Conservation (phyloP, 1,140 invertebrate species). For the Vollenhovia emeryi region DNA sequence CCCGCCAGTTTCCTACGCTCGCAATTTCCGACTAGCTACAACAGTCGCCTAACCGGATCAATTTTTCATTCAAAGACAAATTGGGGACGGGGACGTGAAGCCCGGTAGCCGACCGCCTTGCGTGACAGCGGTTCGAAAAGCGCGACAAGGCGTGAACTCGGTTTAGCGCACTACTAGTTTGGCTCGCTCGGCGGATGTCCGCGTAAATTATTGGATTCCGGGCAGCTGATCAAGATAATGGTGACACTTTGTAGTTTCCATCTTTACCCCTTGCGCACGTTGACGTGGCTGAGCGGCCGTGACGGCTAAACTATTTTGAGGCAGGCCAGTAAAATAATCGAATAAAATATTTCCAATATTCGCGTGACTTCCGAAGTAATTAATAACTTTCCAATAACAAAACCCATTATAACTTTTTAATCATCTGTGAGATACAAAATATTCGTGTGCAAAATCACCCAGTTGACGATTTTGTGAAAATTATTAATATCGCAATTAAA, state of each 20-base stretch:
- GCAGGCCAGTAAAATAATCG: neutral
- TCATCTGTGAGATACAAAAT: neutral
- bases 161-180: slow-evolving; percentile 24
- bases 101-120: slow-evolving; percentile 42
- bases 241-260: neutral
- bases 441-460: neutral
- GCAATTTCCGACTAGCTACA: slow-evolving; percentile 57
- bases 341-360: neutral
- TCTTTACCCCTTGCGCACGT: neutral
- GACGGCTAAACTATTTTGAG: neutral
- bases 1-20: slow-evolving; percentile 31
- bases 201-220: slow-evolving; percentile 25
- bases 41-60: slow-evolving; percentile 66
- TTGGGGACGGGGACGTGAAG: slow-evolving; percentile 52
- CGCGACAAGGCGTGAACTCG: slow-evolving; percentile 43
- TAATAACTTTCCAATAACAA: neutral
- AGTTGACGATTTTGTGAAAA: neutral
- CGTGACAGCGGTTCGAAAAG: slow-evolving; percentile 56
- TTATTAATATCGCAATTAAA: slow-evolving; percentile 6
- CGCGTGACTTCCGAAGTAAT: neutral
- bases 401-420: neutral
- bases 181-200: slow-evolving; percentile 6
- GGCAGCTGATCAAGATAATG: slow-evolving; percentile 12
- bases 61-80: slow-evolving; percentile 75
- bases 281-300: neutral